Base-by-base conservation (phyloP, 2,888 invertebrate species). In the Phania funesta region DNA sequence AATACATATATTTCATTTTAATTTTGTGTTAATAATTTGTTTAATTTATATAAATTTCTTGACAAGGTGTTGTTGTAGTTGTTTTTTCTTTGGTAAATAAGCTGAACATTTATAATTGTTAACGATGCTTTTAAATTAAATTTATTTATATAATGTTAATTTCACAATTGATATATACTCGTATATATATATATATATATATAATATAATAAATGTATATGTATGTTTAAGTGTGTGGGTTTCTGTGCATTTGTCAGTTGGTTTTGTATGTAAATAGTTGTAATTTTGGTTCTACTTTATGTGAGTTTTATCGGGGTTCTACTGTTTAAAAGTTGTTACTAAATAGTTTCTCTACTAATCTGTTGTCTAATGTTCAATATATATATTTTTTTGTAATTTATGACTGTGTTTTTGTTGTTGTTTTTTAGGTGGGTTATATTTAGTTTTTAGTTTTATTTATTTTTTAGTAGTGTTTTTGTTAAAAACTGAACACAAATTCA, bases 401-500 rank as follows among this genome's bases (percentile, higher is more conserved):
- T 46, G 77, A 64, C 58, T 78, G 65, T 79, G 71, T 65, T 78
- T 50, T 65, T 65, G 60, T 70, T 71, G 52, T 65, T 65, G 56
- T 68, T 62, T 62, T 41, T 73, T 79, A 79, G 78, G 78, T 79
- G 78, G 78, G 78, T 67, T 79, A 54, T 77, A 50, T 58, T 77
- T 58, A 58, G 41, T 68, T 68, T 73, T 71, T 58, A 79, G 58
- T 71, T 50, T 54, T 44, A 26, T 50, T 35, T 5, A 16, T 16
- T 44, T 44, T 71, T n/a, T n/a, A n/a, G n/a, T n/a, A 70, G 52
- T 65, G n/a, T 58, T 62, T 52, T 13, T 29, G 32, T 3, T 26
- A 48, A 20, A 58, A 32, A 56, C 13, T 18, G 56, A 56, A 46
- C 18, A 16, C 20, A 18, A 38, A n/a, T 16, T 54, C 18, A 38